Base-by-base conservation (phyloP, 1,140 invertebrate species). In the Amyelois transitella region DNA sequence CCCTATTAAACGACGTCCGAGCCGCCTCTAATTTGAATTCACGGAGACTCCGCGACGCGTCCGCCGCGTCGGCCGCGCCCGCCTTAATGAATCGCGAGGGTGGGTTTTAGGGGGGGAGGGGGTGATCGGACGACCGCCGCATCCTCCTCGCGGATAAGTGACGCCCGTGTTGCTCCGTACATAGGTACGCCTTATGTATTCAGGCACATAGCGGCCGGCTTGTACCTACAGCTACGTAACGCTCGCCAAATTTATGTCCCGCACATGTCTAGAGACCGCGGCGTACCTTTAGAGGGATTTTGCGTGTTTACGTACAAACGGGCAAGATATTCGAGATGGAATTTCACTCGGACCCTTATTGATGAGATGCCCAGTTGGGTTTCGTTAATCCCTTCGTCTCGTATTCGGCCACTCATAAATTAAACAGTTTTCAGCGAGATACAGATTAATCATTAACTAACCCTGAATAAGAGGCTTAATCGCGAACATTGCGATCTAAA, bases 231-330 rank as follows among this genome's bases (percentile, higher is more conserved):
- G 32, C 78, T 84, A 84, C 75, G 81, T 85, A 81, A 83, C 81
- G 79, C 74, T 82, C 79, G 80, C 81, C 84, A 87, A 86, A 86
- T 87, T 87, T 87, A 87, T 87, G 84, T 87, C 79, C 81, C 81
- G 81, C 81, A 87, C 84, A 87, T 87, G 84, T 85, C 81, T 87
- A 73, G 79, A 81, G 81, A 86, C 84, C 84, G 84, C 84, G 82
- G 76, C 69, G 81, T 80, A 83, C 82, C 84, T 84, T 84, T 74
- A 79, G 79, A 81, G 81, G 84, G 84, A 84, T 86, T 86, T 87
- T 83, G 81, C 81, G 82, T 86, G 82, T 86, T 77, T 83, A 87
- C 84, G 76, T 76, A 83, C 77, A 75, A 80, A 79, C 64, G 66
- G 64, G 75, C 66, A 80, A 81, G 81, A 86, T 86, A 87, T 86